Evolutionary conservation across 2,797 vertebrate species (phyloP).

Genomic region (Pseudotriccus pelzelni): DNA sequence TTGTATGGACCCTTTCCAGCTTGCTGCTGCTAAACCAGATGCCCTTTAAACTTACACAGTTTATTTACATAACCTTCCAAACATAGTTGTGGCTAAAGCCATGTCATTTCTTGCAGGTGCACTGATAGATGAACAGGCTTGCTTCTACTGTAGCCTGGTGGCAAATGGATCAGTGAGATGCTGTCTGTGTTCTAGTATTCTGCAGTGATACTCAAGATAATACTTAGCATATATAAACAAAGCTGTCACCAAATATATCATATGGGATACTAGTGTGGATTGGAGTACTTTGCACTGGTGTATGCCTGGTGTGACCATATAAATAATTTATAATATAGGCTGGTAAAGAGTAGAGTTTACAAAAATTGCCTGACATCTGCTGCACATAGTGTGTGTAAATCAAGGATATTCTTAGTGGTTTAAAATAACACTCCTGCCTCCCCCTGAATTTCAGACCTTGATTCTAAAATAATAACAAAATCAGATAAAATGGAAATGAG

Average conservation of each 20-base stretch:
- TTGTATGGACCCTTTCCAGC: neutral
- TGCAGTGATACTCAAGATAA: neutral
- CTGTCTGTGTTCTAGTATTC: neutral
- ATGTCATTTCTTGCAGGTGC: neutral
- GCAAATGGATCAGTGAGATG: neutral
- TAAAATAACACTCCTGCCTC: neutral
- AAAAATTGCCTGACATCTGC: neutral
- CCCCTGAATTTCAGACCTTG: neutral
- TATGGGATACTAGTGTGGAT: neutral
- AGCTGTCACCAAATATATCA: neutral
- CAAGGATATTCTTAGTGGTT: conserved; percentile 1
- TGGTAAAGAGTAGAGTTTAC: neutral
- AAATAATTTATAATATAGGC: conserved; percentile 29
- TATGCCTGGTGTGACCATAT: conserved; percentile 8
- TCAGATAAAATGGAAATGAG: neutral
- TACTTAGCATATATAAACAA: neutral
- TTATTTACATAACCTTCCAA: neutral
- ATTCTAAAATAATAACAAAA: neutral
- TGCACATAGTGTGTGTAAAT: conserved; percentile 10
- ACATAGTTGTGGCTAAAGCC: neutral
- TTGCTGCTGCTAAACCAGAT: neutral
- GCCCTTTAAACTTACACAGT: neutral
- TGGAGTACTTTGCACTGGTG: neutral
- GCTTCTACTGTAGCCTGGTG: neutral
- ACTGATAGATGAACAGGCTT: neutral